Evolutionary conservation across 2,888 invertebrate genomes (phyloP), one percentile per base, ranked within the genome.

Genomic region (Tetragnatha montana): DNA sequence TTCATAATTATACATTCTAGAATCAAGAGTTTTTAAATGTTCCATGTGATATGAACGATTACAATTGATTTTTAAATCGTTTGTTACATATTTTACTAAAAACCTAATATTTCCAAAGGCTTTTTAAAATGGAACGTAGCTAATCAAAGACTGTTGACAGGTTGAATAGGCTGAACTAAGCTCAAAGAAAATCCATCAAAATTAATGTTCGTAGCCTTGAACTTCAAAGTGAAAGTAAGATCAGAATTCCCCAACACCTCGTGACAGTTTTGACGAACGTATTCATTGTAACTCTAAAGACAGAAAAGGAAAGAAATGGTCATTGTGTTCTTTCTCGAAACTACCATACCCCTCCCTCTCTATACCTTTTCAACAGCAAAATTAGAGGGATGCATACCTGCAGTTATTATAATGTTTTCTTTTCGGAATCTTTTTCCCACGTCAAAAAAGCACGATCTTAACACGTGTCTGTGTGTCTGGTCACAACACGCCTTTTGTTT

Each of bases 401-500:
- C 4, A 4, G 35, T 35, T 35, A 35, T 35, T 35, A 35, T 1
- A 10, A 8, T 17, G 10, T 60, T 60, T 60, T 0, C 60, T 12
- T 17, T 60, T 60, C 8, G 60, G 60, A 17, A 35, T 4, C 60
- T 17, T 60, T 60, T 60, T 60, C 12, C 60, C 60, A 60, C 60
- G 6, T 60, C 60, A 17, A 60, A 60, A 60, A 12, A 6, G 12
- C 60, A 17, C 17, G 35, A 1, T 17, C 19, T 8, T 35, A 78
- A 14, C 78, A 60, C 78, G 78, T 78, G 78, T 60, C 60, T 17
- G 51, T 22, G 60, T 78, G 68, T 60, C 14, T 17, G 60, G 78
- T 2, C 35, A 35, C 35, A 35, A 35, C 35, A 35, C 35, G 35
- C 35, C 35, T 35, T 35, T 35, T 35, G 35, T 35, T 35, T 35